Base-by-base conservation (phyloP, 2,888 invertebrate species). In the Thumatha senex region DNA sequence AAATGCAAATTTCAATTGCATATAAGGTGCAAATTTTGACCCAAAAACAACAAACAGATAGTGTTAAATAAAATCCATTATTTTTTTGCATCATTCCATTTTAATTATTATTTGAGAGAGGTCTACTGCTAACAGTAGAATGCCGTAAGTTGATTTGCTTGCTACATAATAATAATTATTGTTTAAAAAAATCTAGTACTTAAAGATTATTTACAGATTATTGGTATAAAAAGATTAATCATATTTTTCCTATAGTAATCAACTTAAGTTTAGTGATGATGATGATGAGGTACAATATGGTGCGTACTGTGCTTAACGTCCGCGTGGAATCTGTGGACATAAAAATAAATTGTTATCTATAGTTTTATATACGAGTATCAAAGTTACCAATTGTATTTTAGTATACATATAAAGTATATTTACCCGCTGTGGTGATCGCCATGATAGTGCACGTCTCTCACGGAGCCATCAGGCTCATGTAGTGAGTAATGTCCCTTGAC, bases 391-490 rank as follows among this genome's bases (percentile, higher is more conserved):
- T 8, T 0, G 7, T 24, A 8, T 12, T 2, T 11, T 4, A 18
- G 1, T 7, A 11, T 2, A 0, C 0, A 11, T 39, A 15, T 2
- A 18, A 12, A 12, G n/a, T 7, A n/a, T 39, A 33, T 61, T 76
- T 73, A 90, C 78, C 92, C 92, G 31, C 77, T 76, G 56, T 89
- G 83, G 42, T 90, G 79, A 56, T 92, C 91, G 31, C 87, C 91
- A 49, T 81, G 83, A 63, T 93, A 93, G 61, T 91, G 88, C 2
- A 92, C 92, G 15, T 88, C 85, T 60, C 92, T 84, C 59, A 84
- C 70, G 60, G 89, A 89, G 33, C 92, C 92, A 48, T 89, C 91
- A 11, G 92, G 86, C 59, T 92, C 88, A 55, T 90, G 87, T 29
- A 92, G 77, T 2, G 72, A 65, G 66, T 73, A 77, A 51, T 72